Evolutionary conservation across 35 echinoderm and acorn worm genomes (phyloP).

Genomic region (Anneissia japonica): DNA sequence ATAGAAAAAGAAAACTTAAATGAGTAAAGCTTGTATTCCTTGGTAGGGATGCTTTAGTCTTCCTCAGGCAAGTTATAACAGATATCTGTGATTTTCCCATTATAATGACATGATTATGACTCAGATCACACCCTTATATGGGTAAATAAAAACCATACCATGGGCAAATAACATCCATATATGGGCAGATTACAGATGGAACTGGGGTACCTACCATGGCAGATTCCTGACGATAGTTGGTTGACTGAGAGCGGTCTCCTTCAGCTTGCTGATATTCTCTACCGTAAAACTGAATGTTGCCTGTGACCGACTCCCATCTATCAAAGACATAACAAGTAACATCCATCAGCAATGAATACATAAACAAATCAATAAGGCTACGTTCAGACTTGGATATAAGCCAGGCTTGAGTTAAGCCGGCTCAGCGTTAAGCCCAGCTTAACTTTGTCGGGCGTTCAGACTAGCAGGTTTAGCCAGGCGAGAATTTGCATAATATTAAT

Average conservation of each 20-base stretch:
- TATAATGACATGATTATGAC: background rate
- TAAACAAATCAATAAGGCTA: too few relatives aligned
- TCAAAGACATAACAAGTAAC: too few relatives aligned
- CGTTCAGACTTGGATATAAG: too few relatives aligned
- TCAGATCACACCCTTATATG: background rate
- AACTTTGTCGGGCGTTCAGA: too few relatives aligned
- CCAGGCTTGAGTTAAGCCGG: too few relatives aligned
- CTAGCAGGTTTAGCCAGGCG: too few relatives aligned
- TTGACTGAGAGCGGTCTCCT: slow-evolving; percentile 75
- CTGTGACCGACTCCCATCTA: slow-evolving; percentile 91
- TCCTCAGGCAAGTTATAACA: background rate
- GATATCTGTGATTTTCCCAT: background rate
- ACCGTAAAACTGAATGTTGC: slow-evolving; percentile 81
- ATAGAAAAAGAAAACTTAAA: too few relatives aligned
- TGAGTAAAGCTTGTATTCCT: background rate
- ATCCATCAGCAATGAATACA: too few relatives aligned
- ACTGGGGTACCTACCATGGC: slow-evolving; percentile 65
- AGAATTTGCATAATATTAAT: too few relatives aligned
- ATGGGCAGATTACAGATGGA: background rate
- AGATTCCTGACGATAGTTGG: slow-evolving; percentile 72
- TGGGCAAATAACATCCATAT: background rate
- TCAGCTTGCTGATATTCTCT: slow-evolving; percentile 78
- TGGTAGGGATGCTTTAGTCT: background rate
- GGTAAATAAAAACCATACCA: background rate
- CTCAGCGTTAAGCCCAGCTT: too few relatives aligned